Percentiles rank a stretch among this genome's conserved stretches.
Evolutionary conservation across 2,113 vertebrate genomes (phyloP).

Genomic region (Sorex fumeus): DNA sequence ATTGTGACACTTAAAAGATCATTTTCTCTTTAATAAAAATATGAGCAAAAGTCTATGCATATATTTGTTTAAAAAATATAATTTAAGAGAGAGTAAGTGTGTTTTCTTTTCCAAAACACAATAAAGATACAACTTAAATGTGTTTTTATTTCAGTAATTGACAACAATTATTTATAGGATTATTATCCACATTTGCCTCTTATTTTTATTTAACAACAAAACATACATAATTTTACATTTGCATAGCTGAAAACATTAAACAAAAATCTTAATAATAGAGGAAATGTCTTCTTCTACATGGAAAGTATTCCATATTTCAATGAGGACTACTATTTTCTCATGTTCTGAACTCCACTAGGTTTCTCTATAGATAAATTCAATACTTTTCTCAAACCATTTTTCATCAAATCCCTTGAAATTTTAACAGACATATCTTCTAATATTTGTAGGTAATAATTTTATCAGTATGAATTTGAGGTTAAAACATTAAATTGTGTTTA

Average conservation of each 20-base stretch:
- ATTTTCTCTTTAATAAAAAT: background rate
- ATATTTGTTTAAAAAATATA: conserved; percentile 41
- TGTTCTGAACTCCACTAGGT: background rate
- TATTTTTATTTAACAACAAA: background rate
- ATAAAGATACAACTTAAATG: background rate
- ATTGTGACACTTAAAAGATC: background rate
- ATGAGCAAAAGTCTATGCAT: background rate
- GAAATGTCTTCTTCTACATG: conserved; percentile 32
- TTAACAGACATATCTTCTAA: background rate
- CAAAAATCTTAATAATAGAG: background rate
- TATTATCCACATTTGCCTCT: background rate
- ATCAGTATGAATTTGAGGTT: conserved; percentile 13
- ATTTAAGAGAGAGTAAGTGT: background rate
- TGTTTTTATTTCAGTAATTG: conserved; percentile 36
- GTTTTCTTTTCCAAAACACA: background rate
- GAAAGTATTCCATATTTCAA: conserved; percentile 9
- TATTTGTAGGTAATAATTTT: conserved; percentile 37
- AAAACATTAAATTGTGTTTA: conserved; percentile 61
- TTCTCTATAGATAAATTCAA: conserved; percentile 2
- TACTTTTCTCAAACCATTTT: conserved; percentile 32
- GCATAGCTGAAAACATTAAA: background rate
- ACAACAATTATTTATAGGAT: background rate
- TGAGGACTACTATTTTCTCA: conserved; percentile 7
- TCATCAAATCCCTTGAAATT: background rate
- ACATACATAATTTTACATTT: conserved; percentile 18